Evolutionary conservation across 1,140 invertebrate species (phyloP).

Genomic region (Chlorops oryzae): DNA sequence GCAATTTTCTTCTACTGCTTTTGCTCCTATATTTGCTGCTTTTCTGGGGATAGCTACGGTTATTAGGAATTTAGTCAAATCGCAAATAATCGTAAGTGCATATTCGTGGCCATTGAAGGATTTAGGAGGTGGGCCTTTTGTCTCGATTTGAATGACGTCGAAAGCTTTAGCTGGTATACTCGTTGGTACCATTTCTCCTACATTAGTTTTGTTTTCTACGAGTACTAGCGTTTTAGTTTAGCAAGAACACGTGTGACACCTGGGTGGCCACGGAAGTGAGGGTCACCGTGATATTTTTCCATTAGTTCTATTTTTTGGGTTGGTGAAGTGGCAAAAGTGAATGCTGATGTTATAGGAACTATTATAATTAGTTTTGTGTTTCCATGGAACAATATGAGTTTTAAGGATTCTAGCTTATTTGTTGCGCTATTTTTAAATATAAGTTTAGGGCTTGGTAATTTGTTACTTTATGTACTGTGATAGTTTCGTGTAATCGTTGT

Average conservation of each 20-base stretch:
- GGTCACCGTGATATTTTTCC: no score
- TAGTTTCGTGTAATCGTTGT: no score
- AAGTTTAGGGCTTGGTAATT: no score
- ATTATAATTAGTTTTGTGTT: no score
- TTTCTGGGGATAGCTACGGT: background rate
- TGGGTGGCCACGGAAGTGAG: no score
- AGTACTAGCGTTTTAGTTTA: background rate
- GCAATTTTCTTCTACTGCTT: background rate
- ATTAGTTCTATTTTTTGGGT: no score
- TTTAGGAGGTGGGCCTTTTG: background rate
- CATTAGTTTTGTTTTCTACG: background rate
- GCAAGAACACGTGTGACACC: no score
- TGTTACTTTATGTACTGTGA: no score
- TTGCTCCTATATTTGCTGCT: background rate
- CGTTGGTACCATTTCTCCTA: background rate
- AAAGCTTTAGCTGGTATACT: background rate
- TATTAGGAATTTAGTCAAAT: background rate
- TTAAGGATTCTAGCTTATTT: no score
- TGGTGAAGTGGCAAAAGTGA: background rate
- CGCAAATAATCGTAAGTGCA: conserved; percentile 1
- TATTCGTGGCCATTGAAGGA: background rate
- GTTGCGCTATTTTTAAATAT: no score
- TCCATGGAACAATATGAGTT: no score
- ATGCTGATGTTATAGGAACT: background rate
- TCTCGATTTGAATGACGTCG: background rate